Conservation (phyloP, 2,113 vertebrate genomes). For the Actinemys pallida region DNA sequence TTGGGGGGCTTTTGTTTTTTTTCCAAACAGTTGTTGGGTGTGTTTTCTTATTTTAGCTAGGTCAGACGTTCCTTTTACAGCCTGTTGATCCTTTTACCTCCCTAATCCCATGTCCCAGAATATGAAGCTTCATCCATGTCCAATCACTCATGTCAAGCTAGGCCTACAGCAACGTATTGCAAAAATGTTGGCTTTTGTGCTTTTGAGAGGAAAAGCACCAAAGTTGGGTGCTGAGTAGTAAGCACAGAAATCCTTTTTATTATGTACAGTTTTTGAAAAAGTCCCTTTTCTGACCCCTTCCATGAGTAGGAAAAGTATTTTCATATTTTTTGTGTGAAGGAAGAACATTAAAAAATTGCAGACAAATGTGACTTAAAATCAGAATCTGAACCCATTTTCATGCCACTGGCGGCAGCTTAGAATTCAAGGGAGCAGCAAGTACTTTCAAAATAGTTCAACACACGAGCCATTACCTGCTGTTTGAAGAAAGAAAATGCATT, state of each 20-base stretch:
- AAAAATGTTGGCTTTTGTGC: background rate
- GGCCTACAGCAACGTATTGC: background rate
- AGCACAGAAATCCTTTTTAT: background rate
- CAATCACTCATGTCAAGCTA: background rate
- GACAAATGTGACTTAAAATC: background rate
- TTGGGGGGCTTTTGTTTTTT: background rate
- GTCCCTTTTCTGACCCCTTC: background rate
- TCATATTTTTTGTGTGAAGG: background rate
- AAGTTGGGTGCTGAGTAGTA: background rate
- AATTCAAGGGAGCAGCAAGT: background rate
- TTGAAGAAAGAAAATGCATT: conserved; percentile 21
- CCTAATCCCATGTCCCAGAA: background rate
- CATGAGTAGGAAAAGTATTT: background rate
- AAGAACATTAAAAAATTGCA: background rate
- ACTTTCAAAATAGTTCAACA: conserved; percentile 26
- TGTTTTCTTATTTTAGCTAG: background rate
- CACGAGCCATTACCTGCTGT: conserved; percentile 36
- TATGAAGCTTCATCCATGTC: background rate
- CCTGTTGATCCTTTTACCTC: background rate
- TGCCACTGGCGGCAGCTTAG: background rate
- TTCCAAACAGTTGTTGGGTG: background rate
- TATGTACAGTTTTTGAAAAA: background rate
- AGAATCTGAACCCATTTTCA: background rate
- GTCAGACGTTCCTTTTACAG: background rate
- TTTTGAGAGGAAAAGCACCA: background rate